A percentile compares a stretch with the other conserved stretches of the same genome.
phyloP scores from a whole-genome alignment of 2,113 vertebrate genomes.

The Scalopus aquaticus region DNA sequence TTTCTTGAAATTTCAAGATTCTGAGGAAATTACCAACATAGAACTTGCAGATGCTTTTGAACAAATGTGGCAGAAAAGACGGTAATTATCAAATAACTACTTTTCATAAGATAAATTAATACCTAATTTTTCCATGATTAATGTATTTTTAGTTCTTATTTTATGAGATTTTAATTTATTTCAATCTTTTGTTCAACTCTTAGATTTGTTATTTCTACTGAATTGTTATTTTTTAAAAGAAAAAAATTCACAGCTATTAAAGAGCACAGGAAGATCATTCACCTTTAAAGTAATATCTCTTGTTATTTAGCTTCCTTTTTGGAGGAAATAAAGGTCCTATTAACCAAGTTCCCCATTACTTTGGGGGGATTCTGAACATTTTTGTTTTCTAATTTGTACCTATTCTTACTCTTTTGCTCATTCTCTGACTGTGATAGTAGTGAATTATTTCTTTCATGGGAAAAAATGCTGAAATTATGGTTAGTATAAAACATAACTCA shows the following conservation, averaged over 20 bases:
- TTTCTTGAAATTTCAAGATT: conserved; percentile 99
- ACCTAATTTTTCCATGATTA: conserved; percentile 19
- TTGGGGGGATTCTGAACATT: background rate
- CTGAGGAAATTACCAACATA: conserved; percentile 99
- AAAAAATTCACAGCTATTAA: background rate
- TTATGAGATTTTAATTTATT: conserved; percentile 48
- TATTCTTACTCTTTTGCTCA: background rate
- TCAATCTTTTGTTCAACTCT: background rate
- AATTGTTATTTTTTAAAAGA: background rate
- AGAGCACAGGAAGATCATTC: background rate
- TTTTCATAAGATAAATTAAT: conserved; percentile 33
- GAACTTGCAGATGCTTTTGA: conserved; percentile 98
- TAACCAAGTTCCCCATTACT: background rate
- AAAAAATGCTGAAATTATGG: background rate
- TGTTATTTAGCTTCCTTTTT: background rate
- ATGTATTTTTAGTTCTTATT: conserved; percentile 6
- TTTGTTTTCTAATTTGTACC: conserved; percentile 5
- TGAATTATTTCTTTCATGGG: conserved; percentile 2
- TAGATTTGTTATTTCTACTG: conserved; percentile 34
- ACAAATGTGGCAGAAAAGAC: conserved; percentile 99
- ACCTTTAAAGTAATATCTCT: background rate
- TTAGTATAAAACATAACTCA: background rate
- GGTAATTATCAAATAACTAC: conserved; percentile 84
- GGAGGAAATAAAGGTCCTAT: background rate
- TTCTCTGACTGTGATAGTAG: background rate